Conservation (phyloP, 2,888 invertebrate genomes). For the Holacanthella duospinosa region DNA sequence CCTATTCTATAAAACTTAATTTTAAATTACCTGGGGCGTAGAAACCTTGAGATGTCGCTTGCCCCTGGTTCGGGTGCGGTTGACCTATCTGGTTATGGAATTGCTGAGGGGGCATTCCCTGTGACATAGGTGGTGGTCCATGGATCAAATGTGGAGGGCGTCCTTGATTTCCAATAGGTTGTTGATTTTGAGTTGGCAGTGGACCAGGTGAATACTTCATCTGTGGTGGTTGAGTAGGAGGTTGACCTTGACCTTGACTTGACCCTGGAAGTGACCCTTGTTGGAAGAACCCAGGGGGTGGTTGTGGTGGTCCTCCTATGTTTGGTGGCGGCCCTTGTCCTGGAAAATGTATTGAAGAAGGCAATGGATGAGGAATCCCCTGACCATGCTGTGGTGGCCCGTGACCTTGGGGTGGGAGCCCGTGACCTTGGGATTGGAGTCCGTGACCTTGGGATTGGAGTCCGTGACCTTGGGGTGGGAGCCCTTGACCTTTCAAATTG, state of each 20-base stretch:
- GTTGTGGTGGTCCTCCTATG: neutral
- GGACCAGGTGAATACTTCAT: neutral
- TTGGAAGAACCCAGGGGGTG: neutral
- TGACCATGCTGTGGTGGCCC: conserved; percentile 2
- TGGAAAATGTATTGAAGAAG: neutral
- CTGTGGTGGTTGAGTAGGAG: neutral
- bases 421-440: neutral
- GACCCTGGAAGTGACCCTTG: neutral
- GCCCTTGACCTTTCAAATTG: neutral
- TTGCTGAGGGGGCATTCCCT: neutral
- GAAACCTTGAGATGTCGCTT: neutral
- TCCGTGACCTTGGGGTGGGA: neutral
- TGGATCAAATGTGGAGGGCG: neutral
- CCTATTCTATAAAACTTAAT: too few relatives aligned
- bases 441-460: neutral
- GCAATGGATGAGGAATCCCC: neutral
- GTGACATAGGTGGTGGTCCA: neutral
- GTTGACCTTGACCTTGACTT: neutral
- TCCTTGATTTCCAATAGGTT: neutral
- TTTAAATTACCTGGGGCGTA: neutral
- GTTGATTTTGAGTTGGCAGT: neutral
- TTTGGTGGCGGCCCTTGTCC: conserved; percentile 1
- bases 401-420: neutral
- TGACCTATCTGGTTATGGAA: neutral
- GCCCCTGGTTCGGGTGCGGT: neutral